These are phyloP conservation scores for Esox niger DNA, from an alignment of 2,113 vertebrate species.

Conservation along the genomic window DNA sequence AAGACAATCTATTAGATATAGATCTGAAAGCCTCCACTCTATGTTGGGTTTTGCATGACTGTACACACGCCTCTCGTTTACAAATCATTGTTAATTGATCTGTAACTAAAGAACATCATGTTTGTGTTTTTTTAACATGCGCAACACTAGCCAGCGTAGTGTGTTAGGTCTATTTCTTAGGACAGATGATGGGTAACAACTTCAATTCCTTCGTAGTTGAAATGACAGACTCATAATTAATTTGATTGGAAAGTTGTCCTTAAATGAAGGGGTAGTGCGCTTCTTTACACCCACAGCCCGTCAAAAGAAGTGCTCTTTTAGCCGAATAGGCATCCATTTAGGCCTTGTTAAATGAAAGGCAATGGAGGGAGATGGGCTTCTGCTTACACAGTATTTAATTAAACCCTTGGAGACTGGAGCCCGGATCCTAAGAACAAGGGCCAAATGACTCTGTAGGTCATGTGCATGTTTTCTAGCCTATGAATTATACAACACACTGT, in stretches of 20 bases:
- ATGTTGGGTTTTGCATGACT: too few relatives aligned
- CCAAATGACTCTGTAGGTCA: constrained; percentile 66
- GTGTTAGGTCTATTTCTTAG: too few relatives aligned
- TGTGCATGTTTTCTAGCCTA: constrained; percentile 57
- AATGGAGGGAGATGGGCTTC: constrained; percentile 50
- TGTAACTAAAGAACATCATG: too few relatives aligned
- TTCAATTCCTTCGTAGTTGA: neutral
- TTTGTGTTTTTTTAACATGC: too few relatives aligned
- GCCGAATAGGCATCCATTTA: neutral
- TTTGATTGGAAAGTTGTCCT: neutral
- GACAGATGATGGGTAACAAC: constrained; percentile 7
- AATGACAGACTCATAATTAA: neutral
- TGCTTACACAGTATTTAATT: constrained; percentile 64
- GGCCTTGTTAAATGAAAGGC: constrained; percentile 33
- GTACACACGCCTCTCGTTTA: too few relatives aligned
- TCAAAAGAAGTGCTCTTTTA: neutral
- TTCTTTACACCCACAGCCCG: neutral
- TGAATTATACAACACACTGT: constrained; percentile 69
- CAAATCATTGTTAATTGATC: too few relatives aligned
- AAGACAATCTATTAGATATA: too few relatives aligned
- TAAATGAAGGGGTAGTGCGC: too few relatives aligned
- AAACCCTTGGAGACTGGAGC: constrained; percentile 47
- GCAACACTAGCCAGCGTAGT: too few relatives aligned
- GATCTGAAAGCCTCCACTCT: constrained; percentile 10
- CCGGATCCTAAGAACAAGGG: constrained; percentile 51